Evolutionary conservation across 2,797 vertebrate genomes (phyloP).

Genomic region (Sebastes miniatus): DNA sequence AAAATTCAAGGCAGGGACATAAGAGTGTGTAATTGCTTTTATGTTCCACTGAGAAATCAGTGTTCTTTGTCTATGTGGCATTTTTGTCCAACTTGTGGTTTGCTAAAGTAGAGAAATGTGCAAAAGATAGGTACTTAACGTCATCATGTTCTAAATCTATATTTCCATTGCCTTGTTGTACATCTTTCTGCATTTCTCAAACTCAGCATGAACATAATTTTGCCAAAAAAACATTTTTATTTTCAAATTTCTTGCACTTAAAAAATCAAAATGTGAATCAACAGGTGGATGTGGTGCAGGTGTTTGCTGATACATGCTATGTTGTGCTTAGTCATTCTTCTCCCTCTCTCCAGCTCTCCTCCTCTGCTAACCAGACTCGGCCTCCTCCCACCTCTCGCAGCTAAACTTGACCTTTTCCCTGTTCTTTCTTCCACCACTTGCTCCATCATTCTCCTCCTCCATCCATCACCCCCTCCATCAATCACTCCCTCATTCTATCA

Average conservation of each 20-base stretch:
- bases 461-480: constrained; percentile 31
- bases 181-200: background rate
- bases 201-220: constrained; percentile 59
- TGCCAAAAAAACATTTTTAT: constrained; percentile 42
- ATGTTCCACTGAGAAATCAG: background rate
- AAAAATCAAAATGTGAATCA: background rate
- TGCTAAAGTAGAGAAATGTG: background rate
- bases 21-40: background rate
- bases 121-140: background rate
- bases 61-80: background rate
- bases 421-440: constrained; percentile 48
- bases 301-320: constrained; percentile 11
- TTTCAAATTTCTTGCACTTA: background rate
- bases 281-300: constrained; percentile 1
- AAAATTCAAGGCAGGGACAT: background rate
- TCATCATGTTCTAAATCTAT: background rate
- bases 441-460: constrained; percentile 35
- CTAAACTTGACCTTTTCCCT: constrained; percentile 20
- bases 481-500: constrained; percentile 41
- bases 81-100: background rate
- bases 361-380: constrained; percentile 12
- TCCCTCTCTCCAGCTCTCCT: background rate
- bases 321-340: background rate
- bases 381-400: background rate
- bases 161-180: background rate